A percentile compares a stretch with the other conserved stretches of the same genome.
These are phyloP conservation scores for Drosophila persimilis DNA, from an alignment of 1,140 invertebrate species.

Conservation along the genomic window DNA sequence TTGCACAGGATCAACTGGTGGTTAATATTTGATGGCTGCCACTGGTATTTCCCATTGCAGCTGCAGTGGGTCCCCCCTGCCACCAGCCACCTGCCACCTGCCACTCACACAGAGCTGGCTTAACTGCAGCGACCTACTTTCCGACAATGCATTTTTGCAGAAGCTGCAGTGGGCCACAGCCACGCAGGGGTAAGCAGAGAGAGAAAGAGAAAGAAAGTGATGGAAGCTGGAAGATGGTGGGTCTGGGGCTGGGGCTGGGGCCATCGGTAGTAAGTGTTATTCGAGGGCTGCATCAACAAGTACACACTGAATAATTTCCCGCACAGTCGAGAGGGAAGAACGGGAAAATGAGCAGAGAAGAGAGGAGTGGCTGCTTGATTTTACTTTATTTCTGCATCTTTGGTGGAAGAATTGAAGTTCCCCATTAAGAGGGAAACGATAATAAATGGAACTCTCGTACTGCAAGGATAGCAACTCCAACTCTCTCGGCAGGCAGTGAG, in stretches of 20 bases:
- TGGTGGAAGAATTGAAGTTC: constrained; percentile 1
- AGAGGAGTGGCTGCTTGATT: constrained; percentile 23
- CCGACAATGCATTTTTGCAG: constrained; percentile 70
- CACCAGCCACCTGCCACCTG: constrained; percentile 4
- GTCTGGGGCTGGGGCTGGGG: constrained; percentile 1
- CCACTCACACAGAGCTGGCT: constrained; percentile 31
- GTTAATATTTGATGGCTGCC: constrained; percentile 75
- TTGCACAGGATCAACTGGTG: constrained; percentile 66
- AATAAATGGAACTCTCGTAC: constrained; percentile 8
- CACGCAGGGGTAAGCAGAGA: background rate
- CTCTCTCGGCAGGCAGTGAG: too few species aligned
- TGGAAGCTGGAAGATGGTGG: background rate
- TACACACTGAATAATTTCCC: constrained; percentile 59
- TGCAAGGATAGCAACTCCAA: too few species aligned
- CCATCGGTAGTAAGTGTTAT: constrained; percentile 23
- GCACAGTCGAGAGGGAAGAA: constrained; percentile 19
- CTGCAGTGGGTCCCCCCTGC: constrained; percentile 3
- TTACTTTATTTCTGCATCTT: constrained; percentile 19
- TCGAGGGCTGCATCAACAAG: constrained; percentile 72
- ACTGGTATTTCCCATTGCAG: constrained; percentile 37
- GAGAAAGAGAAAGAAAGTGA: constrained; percentile 8
- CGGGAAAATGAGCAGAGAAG: background rate
- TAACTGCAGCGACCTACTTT: constrained; percentile 68
- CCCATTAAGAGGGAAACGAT: constrained; percentile 18
- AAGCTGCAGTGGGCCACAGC: constrained; percentile 4